Base-by-base conservation (phyloP, 2,797 vertebrate genomes). In the Botia kubotai region DNA sequence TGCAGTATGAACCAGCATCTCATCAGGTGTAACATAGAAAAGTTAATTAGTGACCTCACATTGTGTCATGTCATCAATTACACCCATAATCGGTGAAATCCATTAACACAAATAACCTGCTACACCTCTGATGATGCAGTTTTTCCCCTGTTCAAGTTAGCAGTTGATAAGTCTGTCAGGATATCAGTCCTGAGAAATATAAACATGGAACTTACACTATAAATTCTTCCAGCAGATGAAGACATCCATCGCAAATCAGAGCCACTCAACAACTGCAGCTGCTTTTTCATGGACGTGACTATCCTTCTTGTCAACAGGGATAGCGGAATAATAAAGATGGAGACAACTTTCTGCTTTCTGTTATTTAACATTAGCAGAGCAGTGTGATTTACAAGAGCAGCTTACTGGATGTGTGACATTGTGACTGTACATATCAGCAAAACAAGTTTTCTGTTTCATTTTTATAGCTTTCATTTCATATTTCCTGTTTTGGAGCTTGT, bases 21-120 rank as follows among this genome's bases (percentile, higher is more conserved):
- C 26, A 19, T 76, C 23, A 26, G 23, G 23, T 26, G 23, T 26
- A 26, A 26, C 23, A 26, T 26, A 26, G 23, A 33, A n/a, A n/a
- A 36, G 4, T 12, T 69, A 29, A 77, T 48, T 69, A 71, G 43
- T 79, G 77, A 71, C 57, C 57, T 52, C 68, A 71, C 21, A 48
- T 52, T 19, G 48, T 79, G 67, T 39, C 71, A 43, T 79, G 23
- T 79, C 68, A 71, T 71, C 43, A 79, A 8, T 52, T 63, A 70
- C 5, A 55, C 43, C 70, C 60, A n/a, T 70, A 79, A 79, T 62
- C 71, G 33, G 62, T n/a, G 10, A 60, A 71, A 71, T 2, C 77
- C 77, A 79, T 79, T 63, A 52, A 29, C 29, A 16, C 48, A 67
- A 70, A 62, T 70, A 70, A 33, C 67, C 67, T 78, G 66, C 33